Conservation (phyloP, 2,888 invertebrate genomes). For the Osedax frankpressi region DNA sequence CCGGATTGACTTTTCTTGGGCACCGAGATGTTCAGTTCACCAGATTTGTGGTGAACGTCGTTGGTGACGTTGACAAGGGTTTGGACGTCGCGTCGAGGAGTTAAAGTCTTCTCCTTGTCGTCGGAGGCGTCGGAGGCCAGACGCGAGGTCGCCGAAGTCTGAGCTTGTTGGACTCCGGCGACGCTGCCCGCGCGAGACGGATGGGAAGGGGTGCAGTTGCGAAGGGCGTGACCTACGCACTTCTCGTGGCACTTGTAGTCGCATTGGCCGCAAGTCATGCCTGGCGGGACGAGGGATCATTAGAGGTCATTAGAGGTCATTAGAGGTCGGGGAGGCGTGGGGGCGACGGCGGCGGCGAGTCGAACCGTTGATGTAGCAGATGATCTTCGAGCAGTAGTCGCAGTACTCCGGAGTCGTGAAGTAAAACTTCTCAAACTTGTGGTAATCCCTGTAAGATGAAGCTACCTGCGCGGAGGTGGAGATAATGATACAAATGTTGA, state of each 20-base stretch:
- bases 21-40: neutral
- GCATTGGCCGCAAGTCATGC: conserved; percentile 72
- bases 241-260: conserved; percentile 89
- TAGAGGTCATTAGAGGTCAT: too few relatives aligned
- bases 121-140: neutral
- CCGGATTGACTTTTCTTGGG: neutral
- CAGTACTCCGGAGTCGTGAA: conserved; percentile 75
- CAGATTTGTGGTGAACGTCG: neutral
- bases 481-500: too few relatives aligned
- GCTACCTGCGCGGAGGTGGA: neutral
- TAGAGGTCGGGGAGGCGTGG: too few relatives aligned
- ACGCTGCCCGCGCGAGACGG: conserved; percentile 59
- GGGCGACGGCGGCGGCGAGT: too few relatives aligned
- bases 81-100: neutral
- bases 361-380: neutral
- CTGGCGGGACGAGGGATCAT: conserved; percentile 36
- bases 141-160: neutral
- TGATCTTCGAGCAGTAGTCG: conserved; percentile 63
- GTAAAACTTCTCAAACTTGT: conserved; percentile 70
- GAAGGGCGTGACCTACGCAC: conserved; percentile 72
- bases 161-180: neutral
- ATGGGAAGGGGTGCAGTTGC: conserved; percentile 51
- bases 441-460: conserved; percentile 27
- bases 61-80: neutral
- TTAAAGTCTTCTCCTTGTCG: neutral